These are phyloP conservation scores for Hemitrygon akajei DNA, from an alignment of 2,797 vertebrate genomes.

Conservation along the genomic window DNA sequence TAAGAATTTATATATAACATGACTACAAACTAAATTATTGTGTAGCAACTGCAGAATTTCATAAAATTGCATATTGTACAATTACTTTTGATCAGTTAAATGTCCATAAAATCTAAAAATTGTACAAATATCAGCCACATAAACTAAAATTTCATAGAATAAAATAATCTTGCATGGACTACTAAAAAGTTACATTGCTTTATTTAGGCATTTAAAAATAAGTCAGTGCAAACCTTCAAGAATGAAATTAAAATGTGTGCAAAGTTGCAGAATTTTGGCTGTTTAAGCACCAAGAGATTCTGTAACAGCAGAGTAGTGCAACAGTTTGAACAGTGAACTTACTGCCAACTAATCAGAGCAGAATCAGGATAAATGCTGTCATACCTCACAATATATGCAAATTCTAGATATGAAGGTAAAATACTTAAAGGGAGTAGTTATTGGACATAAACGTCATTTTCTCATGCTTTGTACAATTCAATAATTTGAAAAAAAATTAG, in stretches of 20 bases:
- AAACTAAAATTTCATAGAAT: not conserved
- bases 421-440: not conserved
- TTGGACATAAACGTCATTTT: not conserved
- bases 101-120: not conserved
- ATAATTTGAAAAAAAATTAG: not conserved
- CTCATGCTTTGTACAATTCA: not conserved
- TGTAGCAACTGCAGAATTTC: constrained; percentile 5
- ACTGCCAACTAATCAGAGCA: constrained; percentile 4
- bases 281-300: constrained; percentile 33
- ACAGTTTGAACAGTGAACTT: constrained; percentile 31
- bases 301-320: constrained; percentile 21
- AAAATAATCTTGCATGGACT: not conserved
- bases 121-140: not conserved
- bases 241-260: constrained; percentile 21
- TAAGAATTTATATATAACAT: not conserved
- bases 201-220: not conserved
- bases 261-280: constrained; percentile 32
- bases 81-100: constrained; percentile 6
- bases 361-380: not conserved
- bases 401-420: not conserved
- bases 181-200: not conserved
- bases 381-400: not conserved
- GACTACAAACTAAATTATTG: not conserved
- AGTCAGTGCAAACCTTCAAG: constrained; percentile 4
- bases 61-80: constrained; percentile 5